Conservation (phyloP, 2,888 invertebrate species). For the Oxyteleia sp. region DNA sequence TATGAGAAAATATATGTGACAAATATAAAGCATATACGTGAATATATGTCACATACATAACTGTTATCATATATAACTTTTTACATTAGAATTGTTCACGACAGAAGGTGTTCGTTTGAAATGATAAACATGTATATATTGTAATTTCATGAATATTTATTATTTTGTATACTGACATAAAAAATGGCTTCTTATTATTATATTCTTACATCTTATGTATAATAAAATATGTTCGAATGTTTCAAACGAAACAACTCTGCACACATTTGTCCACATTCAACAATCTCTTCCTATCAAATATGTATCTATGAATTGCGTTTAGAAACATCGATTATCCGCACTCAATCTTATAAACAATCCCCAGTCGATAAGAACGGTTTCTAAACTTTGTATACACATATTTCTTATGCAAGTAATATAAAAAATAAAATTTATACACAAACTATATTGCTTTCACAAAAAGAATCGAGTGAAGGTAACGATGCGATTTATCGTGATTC, state of each 20-base stretch:
- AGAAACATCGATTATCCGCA: constrained; percentile 5
- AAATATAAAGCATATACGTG: too few species aligned
- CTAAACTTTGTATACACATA: not conserved
- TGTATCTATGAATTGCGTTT: constrained; percentile 16
- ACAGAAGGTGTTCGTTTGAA: too few species aligned
- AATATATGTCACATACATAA: too few species aligned
- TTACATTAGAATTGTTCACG: too few species aligned
- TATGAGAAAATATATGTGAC: too few species aligned
- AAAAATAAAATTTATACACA: constrained; percentile 38
- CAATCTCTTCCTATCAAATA: constrained; percentile 24
- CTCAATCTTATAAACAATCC: too few species aligned
- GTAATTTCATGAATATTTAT: not conserved
- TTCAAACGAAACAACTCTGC: constrained; percentile 31
- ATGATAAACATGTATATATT: not conserved
- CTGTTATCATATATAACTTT: too few species aligned
- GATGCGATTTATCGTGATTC: not conserved
- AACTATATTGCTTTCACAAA: constrained; percentile 18
- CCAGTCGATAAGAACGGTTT: too few species aligned
- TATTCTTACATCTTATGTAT: constrained; percentile 27
- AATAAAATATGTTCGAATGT: constrained; percentile 46
- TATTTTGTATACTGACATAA: constrained; percentile 7
- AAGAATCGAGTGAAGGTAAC: constrained; percentile 24
- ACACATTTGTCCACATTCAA: constrained; percentile 9
- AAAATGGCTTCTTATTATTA: constrained; percentile 36
- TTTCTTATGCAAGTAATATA: constrained; percentile 19